These are phyloP conservation scores for Cheilosia urbana DNA, from an alignment of 2,888 invertebrate genomes.

Conservation along the genomic window DNA sequence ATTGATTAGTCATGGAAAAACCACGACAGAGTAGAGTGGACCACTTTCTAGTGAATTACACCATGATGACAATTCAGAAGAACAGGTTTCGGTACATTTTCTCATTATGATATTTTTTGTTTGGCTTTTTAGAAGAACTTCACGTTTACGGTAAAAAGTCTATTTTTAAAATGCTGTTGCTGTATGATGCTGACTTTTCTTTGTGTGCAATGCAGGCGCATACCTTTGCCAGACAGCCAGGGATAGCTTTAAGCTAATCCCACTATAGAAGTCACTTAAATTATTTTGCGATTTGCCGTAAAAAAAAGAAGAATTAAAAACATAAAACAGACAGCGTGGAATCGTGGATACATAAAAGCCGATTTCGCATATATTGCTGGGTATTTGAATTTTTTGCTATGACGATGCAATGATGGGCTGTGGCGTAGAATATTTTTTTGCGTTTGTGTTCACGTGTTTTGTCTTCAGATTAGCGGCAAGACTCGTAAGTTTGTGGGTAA, in stretches of 20 bases:
- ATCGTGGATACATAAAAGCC: too few species aligned
- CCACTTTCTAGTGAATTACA: neutral
- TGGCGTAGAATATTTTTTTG: too few species aligned
- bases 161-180: conserved; percentile 4
- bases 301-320: too few species aligned
- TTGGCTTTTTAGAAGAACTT: neutral
- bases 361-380: too few species aligned
- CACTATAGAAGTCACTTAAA: too few species aligned
- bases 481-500: too few species aligned
- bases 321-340: too few species aligned
- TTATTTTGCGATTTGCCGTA: too few species aligned
- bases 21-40: conserved; percentile 11
- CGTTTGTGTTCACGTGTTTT: too few species aligned
- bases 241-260: neutral
- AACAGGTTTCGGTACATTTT: conserved; percentile 17
- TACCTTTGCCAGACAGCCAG: neutral
- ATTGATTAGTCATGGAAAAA: conserved; percentile 55
- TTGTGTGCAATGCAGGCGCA: neutral
- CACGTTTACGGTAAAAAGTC: neutral
- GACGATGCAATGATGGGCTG: too few species aligned
- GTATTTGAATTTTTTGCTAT: too few species aligned
- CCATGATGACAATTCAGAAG: neutral
- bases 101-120: conserved; percentile 3
- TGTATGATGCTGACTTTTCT: neutral
- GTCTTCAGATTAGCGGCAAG: too few species aligned